phyloP scores from a whole-genome alignment of 2,113 vertebrate species.

The Cacatua alba region DNA sequence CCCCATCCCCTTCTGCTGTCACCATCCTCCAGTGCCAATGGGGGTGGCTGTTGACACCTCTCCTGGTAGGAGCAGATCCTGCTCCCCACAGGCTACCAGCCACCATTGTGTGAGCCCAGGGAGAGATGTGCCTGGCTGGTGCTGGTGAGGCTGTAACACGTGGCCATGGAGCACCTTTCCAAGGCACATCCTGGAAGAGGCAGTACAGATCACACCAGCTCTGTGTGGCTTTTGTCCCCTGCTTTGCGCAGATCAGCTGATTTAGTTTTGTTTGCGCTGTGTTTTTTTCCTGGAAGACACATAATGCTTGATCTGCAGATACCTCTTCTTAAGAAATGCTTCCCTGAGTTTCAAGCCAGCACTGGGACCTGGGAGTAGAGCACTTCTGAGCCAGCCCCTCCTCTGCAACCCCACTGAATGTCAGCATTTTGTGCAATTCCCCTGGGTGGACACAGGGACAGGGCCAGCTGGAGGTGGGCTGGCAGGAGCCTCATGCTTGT shows the following conservation, averaged over 20 bases:
- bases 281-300: neutral
- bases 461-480: neutral
- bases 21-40: fast-evolving
- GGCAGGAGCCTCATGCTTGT: neutral
- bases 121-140: neutral
- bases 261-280: neutral
- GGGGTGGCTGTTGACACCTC: neutral
- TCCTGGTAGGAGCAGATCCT: neutral
- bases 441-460: fast-evolving
- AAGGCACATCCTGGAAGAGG: neutral
- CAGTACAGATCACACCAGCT: neutral
- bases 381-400: neutral
- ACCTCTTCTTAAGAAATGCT: neutral
- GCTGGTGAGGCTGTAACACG: fast-evolving
- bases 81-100: neutral
- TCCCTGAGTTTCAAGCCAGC: neutral
- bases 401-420: neutral
- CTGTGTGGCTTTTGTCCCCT: neutral
- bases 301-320: neutral
- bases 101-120: neutral
- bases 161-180: neutral
- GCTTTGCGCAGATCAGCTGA: neutral
- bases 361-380: neutral
- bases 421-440: fast-evolving
- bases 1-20: neutral